These are phyloP conservation scores for Margarornis squamiger DNA, from an alignment of 2,797 vertebrate genomes.

Conservation along the genomic window DNA sequence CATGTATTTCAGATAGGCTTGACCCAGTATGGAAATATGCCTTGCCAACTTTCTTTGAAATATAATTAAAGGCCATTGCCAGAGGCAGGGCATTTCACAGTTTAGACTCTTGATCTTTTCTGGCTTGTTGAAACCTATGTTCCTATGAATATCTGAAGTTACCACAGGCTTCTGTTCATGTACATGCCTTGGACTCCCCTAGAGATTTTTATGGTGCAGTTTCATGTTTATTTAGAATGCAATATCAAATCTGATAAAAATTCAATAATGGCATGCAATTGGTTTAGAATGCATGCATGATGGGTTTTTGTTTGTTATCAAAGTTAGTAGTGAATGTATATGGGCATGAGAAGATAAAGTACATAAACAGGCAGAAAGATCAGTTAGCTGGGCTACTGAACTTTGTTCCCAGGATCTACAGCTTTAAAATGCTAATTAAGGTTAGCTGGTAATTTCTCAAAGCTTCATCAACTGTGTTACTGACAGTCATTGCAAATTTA, in stretches of 20 bases:
- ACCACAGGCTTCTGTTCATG: not conserved
- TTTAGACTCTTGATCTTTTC: not conserved
- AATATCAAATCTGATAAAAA: not conserved
- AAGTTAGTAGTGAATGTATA: not conserved
- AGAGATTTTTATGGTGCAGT: not conserved
- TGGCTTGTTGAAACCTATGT: not conserved
- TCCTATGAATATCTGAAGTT: not conserved
- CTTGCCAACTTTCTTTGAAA: not conserved
- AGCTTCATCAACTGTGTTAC: not conserved
- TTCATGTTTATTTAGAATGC: not conserved
- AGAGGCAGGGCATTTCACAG: not conserved
- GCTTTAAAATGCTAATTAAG: not conserved
- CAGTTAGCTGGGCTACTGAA: not conserved
- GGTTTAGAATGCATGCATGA: not conserved
- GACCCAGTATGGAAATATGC: not conserved
- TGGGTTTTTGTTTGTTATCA: not conserved
- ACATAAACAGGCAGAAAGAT: not conserved
- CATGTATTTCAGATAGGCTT: slow-evolving; percentile 13
- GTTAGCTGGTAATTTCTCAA: not conserved
- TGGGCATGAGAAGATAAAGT: not conserved
- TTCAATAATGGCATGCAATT: not conserved
- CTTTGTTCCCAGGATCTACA: not conserved
- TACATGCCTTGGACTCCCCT: not conserved
- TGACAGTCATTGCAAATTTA: not conserved
- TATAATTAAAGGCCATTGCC: not conserved